A percentile compares a stretch with the other conserved stretches of the same genome.
phyloP scores from a whole-genome alignment of 2,797 vertebrate species.

The Lagorchestes hirsutus region DNA sequence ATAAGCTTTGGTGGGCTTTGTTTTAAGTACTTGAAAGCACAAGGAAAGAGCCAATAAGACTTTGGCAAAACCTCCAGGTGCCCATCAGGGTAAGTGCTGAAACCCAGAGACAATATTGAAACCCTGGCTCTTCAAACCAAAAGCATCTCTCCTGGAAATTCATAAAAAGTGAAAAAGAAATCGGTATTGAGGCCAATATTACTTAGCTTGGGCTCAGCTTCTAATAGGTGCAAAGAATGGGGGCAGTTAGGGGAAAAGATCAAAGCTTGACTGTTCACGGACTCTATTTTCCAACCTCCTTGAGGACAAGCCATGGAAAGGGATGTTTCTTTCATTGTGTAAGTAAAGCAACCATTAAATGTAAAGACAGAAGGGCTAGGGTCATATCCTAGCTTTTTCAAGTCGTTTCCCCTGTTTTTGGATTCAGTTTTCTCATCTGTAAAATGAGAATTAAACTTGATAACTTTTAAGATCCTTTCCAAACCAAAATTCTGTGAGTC shows the following conservation, averaged over 20 bases:
- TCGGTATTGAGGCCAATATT: conserved; percentile 32
- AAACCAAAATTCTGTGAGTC: neutral
- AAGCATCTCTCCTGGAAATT: conserved; percentile 14
- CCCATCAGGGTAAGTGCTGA: conserved; percentile 53
- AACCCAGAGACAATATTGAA: conserved; percentile 59
- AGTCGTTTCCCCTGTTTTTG: neutral
- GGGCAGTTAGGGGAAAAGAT: neutral
- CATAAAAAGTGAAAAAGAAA: conserved; percentile 55
- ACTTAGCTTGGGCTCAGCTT: neutral
- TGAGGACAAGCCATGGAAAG: neutral
- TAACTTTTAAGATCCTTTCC: neutral
- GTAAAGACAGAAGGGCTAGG: neutral
- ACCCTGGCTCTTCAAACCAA: conserved; percentile 59
- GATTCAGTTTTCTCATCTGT: neutral
- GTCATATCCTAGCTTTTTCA: neutral
- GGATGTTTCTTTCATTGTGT: neutral
- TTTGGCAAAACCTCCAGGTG: conserved; percentile 50
- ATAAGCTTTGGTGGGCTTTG: conserved; percentile 50
- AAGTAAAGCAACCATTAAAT: neutral
- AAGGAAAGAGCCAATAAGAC: conserved; percentile 56
- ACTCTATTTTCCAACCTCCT: neutral
- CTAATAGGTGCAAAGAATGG: neutral
- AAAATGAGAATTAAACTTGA: neutral
- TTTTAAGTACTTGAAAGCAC: conserved; percentile 53
- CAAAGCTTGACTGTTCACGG: neutral